phyloP scores from a whole-genome alignment of 1,140 invertebrate species.

The Diorhabda sublineata region DNA sequence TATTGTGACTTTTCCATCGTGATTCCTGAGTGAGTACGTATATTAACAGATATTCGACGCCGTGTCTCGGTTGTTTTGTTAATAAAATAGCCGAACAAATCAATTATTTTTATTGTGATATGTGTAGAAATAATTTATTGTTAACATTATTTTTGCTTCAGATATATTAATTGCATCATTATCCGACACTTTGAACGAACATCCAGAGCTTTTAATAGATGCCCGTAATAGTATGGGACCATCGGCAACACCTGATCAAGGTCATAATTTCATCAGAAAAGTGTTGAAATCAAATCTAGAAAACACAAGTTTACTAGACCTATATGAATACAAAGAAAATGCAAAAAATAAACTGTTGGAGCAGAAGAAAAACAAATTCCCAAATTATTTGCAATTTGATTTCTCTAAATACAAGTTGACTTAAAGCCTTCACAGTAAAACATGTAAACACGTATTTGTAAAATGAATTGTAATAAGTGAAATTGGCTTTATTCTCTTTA shows the following conservation, averaged over 20 bases:
- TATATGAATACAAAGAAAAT: constrained; percentile 20
- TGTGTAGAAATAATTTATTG: background rate
- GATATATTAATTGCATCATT: constrained; percentile 68
- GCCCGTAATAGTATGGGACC: constrained; percentile 44
- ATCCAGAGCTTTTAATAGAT: constrained; percentile 58
- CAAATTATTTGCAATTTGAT: constrained; percentile 16
- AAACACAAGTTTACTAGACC: constrained; percentile 8
- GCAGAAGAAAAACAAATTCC: constrained; percentile 20
- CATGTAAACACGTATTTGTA: background rate
- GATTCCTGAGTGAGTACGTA: too few relatives aligned
- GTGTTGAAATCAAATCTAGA: constrained; percentile 31
- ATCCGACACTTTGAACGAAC: constrained; percentile 64
- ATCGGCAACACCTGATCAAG: constrained; percentile 10
- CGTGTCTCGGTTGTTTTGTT: too few relatives aligned
- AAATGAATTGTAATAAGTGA: background rate
- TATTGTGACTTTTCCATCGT: too few relatives aligned
- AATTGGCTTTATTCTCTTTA: too few relatives aligned
- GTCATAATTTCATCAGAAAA: constrained; percentile 27
- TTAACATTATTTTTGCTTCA: constrained; percentile 43
- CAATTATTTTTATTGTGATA: background rate
- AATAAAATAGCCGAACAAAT: background rate
- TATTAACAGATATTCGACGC: too few relatives aligned
- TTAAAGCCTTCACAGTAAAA: background rate
- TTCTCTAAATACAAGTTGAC: constrained; percentile 11
- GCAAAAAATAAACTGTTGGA: constrained; percentile 14